Evolutionary conservation across 2,888 invertebrate genomes (phyloP).

Genomic region (Agriotes lineatus): DNA sequence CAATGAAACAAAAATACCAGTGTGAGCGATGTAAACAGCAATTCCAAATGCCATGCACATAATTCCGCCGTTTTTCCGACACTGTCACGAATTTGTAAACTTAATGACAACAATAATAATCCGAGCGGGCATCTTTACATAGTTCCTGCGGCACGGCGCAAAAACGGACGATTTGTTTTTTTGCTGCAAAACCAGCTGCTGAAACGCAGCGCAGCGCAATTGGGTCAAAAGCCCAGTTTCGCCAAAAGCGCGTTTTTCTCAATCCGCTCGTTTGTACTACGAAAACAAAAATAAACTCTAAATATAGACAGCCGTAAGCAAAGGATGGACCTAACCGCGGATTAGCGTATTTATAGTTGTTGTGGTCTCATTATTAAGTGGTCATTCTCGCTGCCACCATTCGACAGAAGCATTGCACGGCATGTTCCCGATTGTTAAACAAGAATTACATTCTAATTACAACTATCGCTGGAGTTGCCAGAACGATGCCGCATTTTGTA

Average conservation of each 20-base stretch:
- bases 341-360: conserved; percentile 29
- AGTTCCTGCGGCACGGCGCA: too few relatives aligned
- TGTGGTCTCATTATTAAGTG: conserved; percentile 19
- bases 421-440: neutral
- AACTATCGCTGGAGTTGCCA: neutral
- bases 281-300: conserved; percentile 28
- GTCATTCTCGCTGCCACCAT: conserved; percentile 3
- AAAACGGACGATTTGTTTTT: neutral
- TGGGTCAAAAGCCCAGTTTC: neutral
- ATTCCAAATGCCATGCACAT: too few relatives aligned
- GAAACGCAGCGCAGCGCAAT: neutral
- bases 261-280: conserved; percentile 15
- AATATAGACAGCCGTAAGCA: conserved; percentile 21
- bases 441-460: conserved; percentile 8
- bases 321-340: conserved; percentile 25
- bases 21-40: too few relatives aligned
- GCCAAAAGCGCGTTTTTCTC: neutral
- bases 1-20: too few relatives aligned
- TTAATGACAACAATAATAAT: too few relatives aligned
- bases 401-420: neutral
- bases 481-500: neutral
- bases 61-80: too few relatives aligned
- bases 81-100: too few relatives aligned
- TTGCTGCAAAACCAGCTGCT: neutral
- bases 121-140: too few relatives aligned